These are phyloP conservation scores for Helogale parvula DNA, from an alignment of 2,113 vertebrate species.

Conservation along the genomic window DNA sequence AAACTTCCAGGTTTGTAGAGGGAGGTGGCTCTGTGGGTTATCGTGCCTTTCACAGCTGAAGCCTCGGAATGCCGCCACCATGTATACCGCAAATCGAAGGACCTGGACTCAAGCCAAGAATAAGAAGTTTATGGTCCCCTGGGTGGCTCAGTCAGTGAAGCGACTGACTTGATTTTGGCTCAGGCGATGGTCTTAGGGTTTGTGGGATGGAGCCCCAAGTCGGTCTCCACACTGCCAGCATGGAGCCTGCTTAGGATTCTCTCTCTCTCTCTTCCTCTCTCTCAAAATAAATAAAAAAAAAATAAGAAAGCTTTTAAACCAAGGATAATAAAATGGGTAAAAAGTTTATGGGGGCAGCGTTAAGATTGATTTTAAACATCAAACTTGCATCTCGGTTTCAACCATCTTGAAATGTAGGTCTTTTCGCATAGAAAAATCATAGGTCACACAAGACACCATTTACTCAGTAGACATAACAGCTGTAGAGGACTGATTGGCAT, in stretches of 20 bases:
- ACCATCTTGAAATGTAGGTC: neutral
- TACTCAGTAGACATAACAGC: neutral
- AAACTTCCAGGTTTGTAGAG: neutral
- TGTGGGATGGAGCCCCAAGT: too few species aligned
- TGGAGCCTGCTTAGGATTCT: too few species aligned
- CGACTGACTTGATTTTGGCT: too few species aligned
- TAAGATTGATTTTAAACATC: constrained; percentile 31
- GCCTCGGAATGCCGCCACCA: neutral
- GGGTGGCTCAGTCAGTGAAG: too few species aligned
- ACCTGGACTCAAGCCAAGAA: neutral
- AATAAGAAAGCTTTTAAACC: neutral
- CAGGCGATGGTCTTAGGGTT: too few species aligned
- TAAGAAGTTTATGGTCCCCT: neutral
- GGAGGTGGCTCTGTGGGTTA: neutral
- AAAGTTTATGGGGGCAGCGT: neutral
- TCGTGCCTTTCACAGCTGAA: neutral
- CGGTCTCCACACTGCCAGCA: too few species aligned
- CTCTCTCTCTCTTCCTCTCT: too few species aligned
- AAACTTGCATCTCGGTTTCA: constrained; percentile 41
- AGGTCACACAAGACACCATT: neutral
- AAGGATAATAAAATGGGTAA: neutral
- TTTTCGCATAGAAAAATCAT: constrained; percentile 47
- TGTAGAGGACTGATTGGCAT: neutral
- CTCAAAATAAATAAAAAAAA: neutral
- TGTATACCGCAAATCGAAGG: neutral